phyloP scores from a whole-genome alignment of 2,797 vertebrate genomes.

The Pangasius mekongensis region DNA sequence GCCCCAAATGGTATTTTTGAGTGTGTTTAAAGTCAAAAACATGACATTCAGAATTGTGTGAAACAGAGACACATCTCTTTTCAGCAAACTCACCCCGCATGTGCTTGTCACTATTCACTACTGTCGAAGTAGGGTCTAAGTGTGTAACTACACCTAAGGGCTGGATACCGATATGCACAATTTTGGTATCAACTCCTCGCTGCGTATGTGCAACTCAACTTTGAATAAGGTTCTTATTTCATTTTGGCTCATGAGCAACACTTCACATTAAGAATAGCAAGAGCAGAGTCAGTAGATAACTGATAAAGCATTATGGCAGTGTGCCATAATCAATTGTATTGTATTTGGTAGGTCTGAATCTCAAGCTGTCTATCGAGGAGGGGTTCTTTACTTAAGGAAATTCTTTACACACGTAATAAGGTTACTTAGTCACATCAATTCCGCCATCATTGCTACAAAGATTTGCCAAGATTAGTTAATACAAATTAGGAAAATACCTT shows the following conservation, averaged over 20 bases:
- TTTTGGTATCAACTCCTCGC: too few relatives aligned
- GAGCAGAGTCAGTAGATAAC: conserved; percentile 7
- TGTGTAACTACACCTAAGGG: not conserved
- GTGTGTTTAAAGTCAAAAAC: not conserved
- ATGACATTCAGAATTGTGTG: not conserved
- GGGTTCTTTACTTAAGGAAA: conserved; percentile 33
- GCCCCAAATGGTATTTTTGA: not conserved
- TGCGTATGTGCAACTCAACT: not conserved
- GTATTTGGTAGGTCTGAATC: conserved; percentile 17
- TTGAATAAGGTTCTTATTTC: not conserved
- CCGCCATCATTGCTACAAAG: conserved; percentile 30
- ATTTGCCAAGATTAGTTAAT: conserved; percentile 29
- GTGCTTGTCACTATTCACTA: not conserved
- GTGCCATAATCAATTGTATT: conserved; percentile 25
- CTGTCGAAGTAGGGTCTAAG: not conserved
- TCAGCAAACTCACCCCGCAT: not conserved
- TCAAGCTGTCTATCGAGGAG: conserved; percentile 3
- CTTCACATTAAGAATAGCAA: not conserved
- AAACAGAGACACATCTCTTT: not conserved
- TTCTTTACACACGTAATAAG: conserved; percentile 39
- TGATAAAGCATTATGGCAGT: conserved; percentile 8
- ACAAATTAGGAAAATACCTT: conserved; percentile 12
- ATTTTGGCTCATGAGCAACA: not conserved
- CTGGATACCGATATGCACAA: not conserved
- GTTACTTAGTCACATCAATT: conserved; percentile 42